Conservation (phyloP, 1,140 invertebrate species). For the Odontomachus brunneus region DNA sequence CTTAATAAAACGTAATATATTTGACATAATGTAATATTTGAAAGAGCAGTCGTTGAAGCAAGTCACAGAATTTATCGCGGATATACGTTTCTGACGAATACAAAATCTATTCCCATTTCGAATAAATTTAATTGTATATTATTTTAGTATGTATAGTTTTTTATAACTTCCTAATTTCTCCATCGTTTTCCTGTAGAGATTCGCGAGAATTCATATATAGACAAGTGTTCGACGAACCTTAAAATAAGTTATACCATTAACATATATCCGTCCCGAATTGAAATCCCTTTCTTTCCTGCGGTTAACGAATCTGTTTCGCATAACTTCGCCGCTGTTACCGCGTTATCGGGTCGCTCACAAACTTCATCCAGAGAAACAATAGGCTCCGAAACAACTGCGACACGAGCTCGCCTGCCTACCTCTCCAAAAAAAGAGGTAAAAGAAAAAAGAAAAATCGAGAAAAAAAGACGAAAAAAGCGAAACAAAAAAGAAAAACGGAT, state of each 20-base stretch:
- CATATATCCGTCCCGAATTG: not conserved
- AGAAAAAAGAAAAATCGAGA: constrained; percentile 21
- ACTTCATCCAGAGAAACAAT: constrained; percentile 53
- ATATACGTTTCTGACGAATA: too few species aligned
- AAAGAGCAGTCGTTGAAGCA: too few species aligned
- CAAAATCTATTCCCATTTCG: too few species aligned
- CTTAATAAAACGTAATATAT: too few species aligned
- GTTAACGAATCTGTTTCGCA: constrained; percentile 48
- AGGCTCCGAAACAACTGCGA: constrained; percentile 38
- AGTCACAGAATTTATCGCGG: too few species aligned
- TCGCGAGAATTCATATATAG: too few species aligned
- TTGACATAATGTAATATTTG: too few species aligned
- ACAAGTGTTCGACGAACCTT: not conserved
- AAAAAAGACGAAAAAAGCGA: constrained; percentile 20
- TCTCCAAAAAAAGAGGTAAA: constrained; percentile 10
- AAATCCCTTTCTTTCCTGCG: constrained; percentile 14
- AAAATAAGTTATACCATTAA: not conserved
- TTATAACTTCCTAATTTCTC: too few species aligned
- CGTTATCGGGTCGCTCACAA: constrained; percentile 42
- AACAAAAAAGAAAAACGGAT: constrained; percentile 41
- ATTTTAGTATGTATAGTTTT: too few species aligned
- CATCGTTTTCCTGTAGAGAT: too few species aligned
- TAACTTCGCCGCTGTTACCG: constrained; percentile 41
- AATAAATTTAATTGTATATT: too few species aligned
- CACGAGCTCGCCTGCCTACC: constrained; percentile 20